Conservation (phyloP, 2,113 vertebrate species). For the Engraulis encrasicolus region DNA sequence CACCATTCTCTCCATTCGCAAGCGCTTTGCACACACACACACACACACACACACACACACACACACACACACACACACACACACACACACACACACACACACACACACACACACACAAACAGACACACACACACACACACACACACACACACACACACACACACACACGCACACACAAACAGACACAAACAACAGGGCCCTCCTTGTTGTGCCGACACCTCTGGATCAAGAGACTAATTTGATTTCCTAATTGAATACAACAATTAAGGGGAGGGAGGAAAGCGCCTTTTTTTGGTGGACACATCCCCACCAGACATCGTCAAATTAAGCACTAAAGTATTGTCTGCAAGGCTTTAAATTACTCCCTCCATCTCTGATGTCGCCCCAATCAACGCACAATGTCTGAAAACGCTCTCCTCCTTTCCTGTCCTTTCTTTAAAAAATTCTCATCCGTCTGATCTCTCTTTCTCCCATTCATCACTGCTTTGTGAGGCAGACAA, state of each 20-base stretch:
- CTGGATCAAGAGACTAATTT: constrained; percentile 75
- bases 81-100: no score
- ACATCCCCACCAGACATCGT: constrained; percentile 78
- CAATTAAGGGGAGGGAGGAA: constrained; percentile 75
- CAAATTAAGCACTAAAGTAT: constrained; percentile 76
- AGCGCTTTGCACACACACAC: constrained; percentile 69
- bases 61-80: no score
- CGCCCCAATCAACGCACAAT: constrained; percentile 33
- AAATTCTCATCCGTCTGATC: background rate
- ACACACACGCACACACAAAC: no score
- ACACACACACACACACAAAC: no score
- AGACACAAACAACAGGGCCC: constrained; percentile 70
- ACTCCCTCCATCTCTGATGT: constrained; percentile 67
- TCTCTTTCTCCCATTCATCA: constrained; percentile 43
- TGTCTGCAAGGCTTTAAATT: constrained; percentile 76
- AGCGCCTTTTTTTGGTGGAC: constrained; percentile 61
- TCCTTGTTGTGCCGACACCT: constrained; percentile 71
- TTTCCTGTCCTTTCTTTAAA: background rate
- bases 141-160: no score
- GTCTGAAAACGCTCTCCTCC: constrained; percentile 57
- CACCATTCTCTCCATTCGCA: constrained; percentile 51
- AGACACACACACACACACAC: constrained; percentile 78
- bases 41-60: no score
- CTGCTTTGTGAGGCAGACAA: constrained; percentile 41
- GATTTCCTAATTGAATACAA: constrained; percentile 82